Conservation (phyloP, 1,140 invertebrate genomes). For the Homalodisca vitripennis region DNA sequence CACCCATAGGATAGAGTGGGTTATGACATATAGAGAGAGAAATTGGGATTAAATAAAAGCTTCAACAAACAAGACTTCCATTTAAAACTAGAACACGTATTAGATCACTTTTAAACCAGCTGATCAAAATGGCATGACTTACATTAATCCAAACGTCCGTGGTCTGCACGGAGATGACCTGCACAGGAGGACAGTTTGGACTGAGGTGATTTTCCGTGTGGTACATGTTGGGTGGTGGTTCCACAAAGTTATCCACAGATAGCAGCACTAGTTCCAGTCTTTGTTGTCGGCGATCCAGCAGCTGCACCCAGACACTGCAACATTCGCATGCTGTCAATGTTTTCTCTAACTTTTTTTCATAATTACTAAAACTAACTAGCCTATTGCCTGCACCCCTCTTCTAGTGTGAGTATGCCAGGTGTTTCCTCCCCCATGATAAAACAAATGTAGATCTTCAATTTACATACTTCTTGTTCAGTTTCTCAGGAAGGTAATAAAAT, state of each 20-base stretch:
- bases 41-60: not conserved
- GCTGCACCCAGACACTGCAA: constrained; percentile 83
- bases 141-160: constrained; percentile 82
- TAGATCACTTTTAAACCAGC: not conserved
- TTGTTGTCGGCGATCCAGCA: constrained; percentile 84
- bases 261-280: constrained; percentile 72
- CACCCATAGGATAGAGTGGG: too few species aligned
- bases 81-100: not conserved
- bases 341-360: not conserved
- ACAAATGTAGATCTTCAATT: not conserved
- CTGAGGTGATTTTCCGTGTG: constrained; percentile 32
- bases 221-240: constrained; percentile 52
- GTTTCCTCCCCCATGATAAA: too few species aligned
- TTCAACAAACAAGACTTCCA: not conserved
- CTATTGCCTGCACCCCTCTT: not conserved
- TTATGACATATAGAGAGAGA: too few species aligned
- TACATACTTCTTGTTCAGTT: not conserved
- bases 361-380: not conserved
- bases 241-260: constrained; percentile 70
- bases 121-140: constrained; percentile 27
- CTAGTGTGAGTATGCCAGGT: too few species aligned
- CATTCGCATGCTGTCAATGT: not conserved
- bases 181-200: constrained; percentile 46
- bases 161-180: constrained; percentile 60
- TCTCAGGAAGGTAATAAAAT: not conserved